These are phyloP conservation scores for Achatina immaculata DNA, from an alignment of 1,140 invertebrate genomes.

Conservation along the genomic window DNA sequence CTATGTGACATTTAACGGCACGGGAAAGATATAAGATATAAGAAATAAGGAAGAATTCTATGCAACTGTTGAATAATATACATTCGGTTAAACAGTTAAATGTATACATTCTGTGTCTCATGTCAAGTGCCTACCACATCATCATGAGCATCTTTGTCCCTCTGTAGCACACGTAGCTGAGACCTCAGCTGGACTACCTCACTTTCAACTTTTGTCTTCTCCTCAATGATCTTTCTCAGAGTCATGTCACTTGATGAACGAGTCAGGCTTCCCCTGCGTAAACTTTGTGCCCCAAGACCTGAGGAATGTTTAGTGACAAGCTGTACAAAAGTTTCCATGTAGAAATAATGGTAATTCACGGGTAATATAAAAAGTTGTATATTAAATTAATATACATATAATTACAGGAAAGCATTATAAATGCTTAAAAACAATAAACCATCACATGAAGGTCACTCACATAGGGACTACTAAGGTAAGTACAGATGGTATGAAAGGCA, in stretches of 20 bases:
- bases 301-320: background rate
- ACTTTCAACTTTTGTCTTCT: conserved; percentile 65
- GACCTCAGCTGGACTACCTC: conserved; percentile 56
- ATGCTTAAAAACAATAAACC: too few species aligned
- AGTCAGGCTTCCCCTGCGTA: conserved; percentile 46
- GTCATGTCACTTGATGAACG: conserved; percentile 57
- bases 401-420: too few species aligned
- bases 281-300: conserved; percentile 20
- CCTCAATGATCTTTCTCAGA: conserved; percentile 62
- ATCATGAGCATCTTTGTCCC: conserved; percentile 52
- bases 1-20: too few species aligned
- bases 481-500: too few species aligned
- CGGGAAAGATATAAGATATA: too few species aligned
- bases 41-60: too few species aligned
- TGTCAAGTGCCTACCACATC: conserved; percentile 48
- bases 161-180: conserved; percentile 50
- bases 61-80: too few species aligned
- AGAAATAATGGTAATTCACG: background rate
- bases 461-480: too few species aligned
- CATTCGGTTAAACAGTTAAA: too few species aligned
- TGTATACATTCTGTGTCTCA: too few species aligned
- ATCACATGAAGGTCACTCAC: too few species aligned
- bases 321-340: background rate
- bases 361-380: background rate
- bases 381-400: too few species aligned